Evolutionary conservation across 2,797 vertebrate genomes (phyloP), one percentile per base, ranked within the genome.

Genomic region (Sebastes matsubarae): DNA sequence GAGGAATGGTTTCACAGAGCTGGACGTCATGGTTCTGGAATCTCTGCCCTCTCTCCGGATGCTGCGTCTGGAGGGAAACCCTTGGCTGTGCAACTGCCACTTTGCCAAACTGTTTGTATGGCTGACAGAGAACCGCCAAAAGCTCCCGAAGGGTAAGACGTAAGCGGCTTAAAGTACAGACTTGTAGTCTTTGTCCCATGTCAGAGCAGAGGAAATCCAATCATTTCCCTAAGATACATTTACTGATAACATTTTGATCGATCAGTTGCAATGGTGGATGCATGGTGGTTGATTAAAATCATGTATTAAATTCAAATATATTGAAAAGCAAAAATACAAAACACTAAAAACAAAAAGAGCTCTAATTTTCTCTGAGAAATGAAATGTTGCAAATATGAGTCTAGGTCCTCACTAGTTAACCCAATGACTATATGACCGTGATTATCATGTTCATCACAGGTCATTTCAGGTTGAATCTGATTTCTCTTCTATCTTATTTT

Each of bases 81-180:
- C 97, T 3, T 98, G 97, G 98, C 89, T 97, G 14, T 98, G 97
- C 65, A 97, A 97, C 92, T 99, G 97, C 81, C 95, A 96, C 86
- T 98, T 98, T 90, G 96, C 97, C 87, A 97, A 96, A 73, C 96
- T 99, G 27, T 99, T 98, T 94, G 91, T 93, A 70, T 98, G 98
- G 98, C 95, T 99, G 63, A 95, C 96, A 86, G 95, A 97, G 88
- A 98, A 99, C 74, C 92, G 83, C 2, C 94, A 96, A 88, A 98
- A 97, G 94, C 96, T 98, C 68, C 96, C 96, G 88, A 96, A 94
- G 88, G 97, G 98, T 98, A 97, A 95, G 94, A 73, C 27, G 52
- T 69, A 81, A 89, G 85, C 32, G 67, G 76, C 79, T 87, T 86
- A 80, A 34, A 29, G 25, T n/a, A 38, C 30, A 2, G 12, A 54